phyloP scores from a whole-genome alignment of 2,113 vertebrate genomes.

The Climacteris rufus region DNA sequence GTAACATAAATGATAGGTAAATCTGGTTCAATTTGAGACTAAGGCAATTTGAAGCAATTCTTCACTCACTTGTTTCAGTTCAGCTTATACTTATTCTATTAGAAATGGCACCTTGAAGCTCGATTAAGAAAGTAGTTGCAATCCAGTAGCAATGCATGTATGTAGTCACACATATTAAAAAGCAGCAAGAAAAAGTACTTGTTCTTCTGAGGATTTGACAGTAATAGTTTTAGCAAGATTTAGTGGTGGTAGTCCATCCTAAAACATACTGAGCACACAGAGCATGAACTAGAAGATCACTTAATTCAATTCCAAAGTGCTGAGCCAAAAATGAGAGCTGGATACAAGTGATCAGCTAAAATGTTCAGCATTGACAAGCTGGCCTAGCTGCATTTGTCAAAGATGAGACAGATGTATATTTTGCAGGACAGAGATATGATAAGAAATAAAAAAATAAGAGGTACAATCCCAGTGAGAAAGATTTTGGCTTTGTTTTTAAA shows the following conservation, averaged over 20 bases:
- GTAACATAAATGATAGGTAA: background rate
- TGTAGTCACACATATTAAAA: background rate
- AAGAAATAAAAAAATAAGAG: background rate
- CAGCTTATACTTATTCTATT: background rate
- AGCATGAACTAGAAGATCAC: background rate
- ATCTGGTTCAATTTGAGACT: background rate
- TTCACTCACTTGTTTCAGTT: background rate
- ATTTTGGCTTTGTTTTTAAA: background rate
- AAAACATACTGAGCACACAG: background rate
- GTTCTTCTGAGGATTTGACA: background rate
- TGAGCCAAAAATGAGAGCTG: background rate
- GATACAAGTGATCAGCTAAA: background rate
- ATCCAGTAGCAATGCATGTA: background rate
- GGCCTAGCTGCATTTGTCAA: background rate
- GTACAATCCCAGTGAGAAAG: background rate
- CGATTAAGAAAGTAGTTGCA: background rate
- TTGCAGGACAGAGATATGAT: background rate
- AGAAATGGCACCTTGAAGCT: background rate
- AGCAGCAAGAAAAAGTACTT: background rate
- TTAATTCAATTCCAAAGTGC: background rate
- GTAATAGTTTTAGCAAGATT: background rate
- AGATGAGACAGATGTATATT: background rate
- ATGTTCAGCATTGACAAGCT: background rate
- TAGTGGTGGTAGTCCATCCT: background rate
- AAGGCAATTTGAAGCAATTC: constrained; percentile 5